These are phyloP conservation scores for Drosophila insularis DNA, from an alignment of 1,140 invertebrate species.

Conservation along the genomic window DNA sequence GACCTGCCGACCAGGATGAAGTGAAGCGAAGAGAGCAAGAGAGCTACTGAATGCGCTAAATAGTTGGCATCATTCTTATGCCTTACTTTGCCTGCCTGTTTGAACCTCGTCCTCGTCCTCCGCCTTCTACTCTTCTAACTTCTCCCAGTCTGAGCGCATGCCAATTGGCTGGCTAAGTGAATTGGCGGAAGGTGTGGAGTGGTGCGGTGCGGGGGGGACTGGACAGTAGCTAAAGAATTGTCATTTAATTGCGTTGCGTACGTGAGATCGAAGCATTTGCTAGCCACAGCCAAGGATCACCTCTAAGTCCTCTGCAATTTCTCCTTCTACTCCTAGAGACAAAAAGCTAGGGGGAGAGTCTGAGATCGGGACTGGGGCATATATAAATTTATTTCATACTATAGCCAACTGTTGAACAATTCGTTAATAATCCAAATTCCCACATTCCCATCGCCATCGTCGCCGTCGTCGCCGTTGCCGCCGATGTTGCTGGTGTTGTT, in stretches of 20 bases:
- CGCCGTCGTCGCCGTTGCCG: constrained; percentile 39
- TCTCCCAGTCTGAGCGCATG: constrained; percentile 47
- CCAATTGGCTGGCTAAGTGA: constrained; percentile 54
- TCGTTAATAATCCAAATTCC: constrained; percentile 81
- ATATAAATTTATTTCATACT: constrained; percentile 21
- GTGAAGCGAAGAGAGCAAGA: constrained; percentile 20
- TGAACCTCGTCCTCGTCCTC: neutral
- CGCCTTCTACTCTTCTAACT: too few species aligned
- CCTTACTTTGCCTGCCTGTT: constrained; percentile 61
- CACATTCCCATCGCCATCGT: constrained; percentile 62
- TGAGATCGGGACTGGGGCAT: neutral
- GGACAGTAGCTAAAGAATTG: constrained; percentile 77
- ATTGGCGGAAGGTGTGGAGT: neutral
- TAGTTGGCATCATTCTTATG: constrained; percentile 80
- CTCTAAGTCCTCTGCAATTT: neutral
- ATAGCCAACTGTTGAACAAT: constrained; percentile 51
- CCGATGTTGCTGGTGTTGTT: constrained; percentile 14
- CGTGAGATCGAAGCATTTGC: constrained; percentile 76
- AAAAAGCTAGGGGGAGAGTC: neutral
- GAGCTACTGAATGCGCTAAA: constrained; percentile 78
- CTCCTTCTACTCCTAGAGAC: constrained; percentile 38
- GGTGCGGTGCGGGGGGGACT: neutral
- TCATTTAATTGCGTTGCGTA: constrained; percentile 81
- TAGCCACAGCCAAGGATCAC: constrained; percentile 25
- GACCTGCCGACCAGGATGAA: constrained; percentile 13